Base-by-base conservation (phyloP, 2,113 vertebrate species). In the Sylvilagus bachmani region DNA sequence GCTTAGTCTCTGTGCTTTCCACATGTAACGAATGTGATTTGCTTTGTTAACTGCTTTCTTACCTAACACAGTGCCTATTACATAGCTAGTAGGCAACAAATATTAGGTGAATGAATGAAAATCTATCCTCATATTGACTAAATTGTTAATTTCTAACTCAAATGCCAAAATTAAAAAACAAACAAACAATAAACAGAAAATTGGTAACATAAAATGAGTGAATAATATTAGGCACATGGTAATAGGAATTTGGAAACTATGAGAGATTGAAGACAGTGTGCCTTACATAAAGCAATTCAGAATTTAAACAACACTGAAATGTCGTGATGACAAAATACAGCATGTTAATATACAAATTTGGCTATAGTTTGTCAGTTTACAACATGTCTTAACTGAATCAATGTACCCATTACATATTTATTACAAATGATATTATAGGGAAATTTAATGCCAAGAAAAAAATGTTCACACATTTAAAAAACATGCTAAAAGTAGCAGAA, bases 71-170 rank as follows among this genome's bases (percentile, higher is more conserved):
- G 27, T 49, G 33, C 21, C 44, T 44, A 73, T 24, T 29, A 19
- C 10, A 36, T 24, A 79, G 77, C 6, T 58, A 3, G 64, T 2
- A 87, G 17, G 67, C 4, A 85, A 53, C n/a, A 89, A 78, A 31
- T 86, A 75, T 49, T 38, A 87, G 10, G 21, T 24, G 6, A 88
- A 66, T 81, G 17, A 94, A 77, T 64, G n/a, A 95, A 90, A 85
- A 86, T 29, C 3, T 31, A 86, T 78, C 29, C 17, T 94, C 64
- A 61, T 7, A 5, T 53, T 86, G 75, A 11, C 27, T 61, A 77
- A 77, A 86, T n/a, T 94, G 27, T 17, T 55, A 14, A 24, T 55
- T 84, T 96, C 69, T 64, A 89, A 78, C 38, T 92, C 81, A 93
- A 80, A 86, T 73, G 14, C 3, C 3, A 17, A 81, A n/a, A 33